Conservation (phyloP, 2,888 invertebrate species). For the Carpatolechia fugitivella region DNA sequence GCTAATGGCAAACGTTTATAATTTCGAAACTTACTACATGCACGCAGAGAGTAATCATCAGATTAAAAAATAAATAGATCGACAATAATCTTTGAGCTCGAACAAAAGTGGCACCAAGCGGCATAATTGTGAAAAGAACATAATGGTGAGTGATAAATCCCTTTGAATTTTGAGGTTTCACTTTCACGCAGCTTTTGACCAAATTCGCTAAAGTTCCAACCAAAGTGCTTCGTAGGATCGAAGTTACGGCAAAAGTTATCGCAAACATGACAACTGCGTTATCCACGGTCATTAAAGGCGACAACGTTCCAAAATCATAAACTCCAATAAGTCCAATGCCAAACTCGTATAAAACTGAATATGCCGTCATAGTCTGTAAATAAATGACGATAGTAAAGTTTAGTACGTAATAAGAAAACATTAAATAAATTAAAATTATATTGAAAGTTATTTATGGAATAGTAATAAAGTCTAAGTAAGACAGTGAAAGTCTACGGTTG, state of each 20-base stretch:
- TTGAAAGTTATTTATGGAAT: too few species aligned
- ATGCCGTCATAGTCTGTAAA: background rate
- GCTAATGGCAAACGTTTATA: too few species aligned
- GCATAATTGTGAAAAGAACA: background rate
- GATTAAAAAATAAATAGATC: background rate
- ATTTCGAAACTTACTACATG: constrained; percentile 8
- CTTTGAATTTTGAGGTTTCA: background rate
- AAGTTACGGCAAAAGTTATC: constrained; percentile 39
- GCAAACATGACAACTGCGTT: constrained; percentile 53
- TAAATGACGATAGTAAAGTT: too few species aligned
- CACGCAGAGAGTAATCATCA: background rate
- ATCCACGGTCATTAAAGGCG: constrained; percentile 54
- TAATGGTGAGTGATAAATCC: background rate
- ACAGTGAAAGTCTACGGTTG: too few species aligned
- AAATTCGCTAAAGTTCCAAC: background rate
- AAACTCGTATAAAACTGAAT: constrained; percentile 36
- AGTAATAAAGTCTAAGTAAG: too few species aligned
- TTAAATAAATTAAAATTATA: too few species aligned
- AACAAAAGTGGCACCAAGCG: background rate
- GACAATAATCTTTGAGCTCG: background rate
- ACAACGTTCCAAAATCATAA: constrained; percentile 53
- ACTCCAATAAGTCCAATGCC: constrained; percentile 56
- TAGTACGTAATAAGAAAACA: too few species aligned
- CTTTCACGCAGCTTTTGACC: background rate
- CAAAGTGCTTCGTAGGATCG: constrained; percentile 49